Base-by-base conservation (phyloP, 2,113 vertebrate genomes). In the Thamnophis sirtalis region DNA sequence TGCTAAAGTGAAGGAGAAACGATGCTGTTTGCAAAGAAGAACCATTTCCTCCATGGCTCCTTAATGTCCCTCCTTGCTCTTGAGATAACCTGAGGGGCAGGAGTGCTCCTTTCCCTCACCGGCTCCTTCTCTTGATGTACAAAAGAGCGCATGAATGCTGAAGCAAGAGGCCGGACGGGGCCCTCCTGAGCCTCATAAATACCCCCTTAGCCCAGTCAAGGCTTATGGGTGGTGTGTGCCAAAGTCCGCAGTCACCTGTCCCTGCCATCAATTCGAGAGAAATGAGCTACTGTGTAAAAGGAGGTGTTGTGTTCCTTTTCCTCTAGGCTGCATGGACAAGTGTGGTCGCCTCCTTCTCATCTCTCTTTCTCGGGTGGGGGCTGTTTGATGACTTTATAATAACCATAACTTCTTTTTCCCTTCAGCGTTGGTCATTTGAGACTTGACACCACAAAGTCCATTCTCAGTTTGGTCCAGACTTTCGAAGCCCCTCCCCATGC, bases 371-470 rank as follows among this genome's bases (percentile, higher is more conserved):
- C 11, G 26, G 86, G 28, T 53, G n/a, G 33, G 86, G n/a, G 21
- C 58, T 60, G 58, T 60, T 63, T 50, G 92, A 94, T 89, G 91
- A 91, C 90, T 53, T 86, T n/a, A 91, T 95, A 88, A 80, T 89
- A 85, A 96, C 88, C 86, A 1, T 80, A 88, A 92, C 91, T 96
- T 92, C 48, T 92, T 89, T 96, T 95, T 97, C 96, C 96, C 97
- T 96, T 94, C 96, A 98, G 97, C 95, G 96, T 95, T 96, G 97
- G 96, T 97, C 96, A 89, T 95, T 53, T 86, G 93, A 95, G 95
- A 95, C 95, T 97, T 58, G 17, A 28, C 92, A 26, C 49, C n/a
- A 80, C 0, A 97, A 98, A 96, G 38, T 68, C 2, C 11, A 28
- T 68, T 17, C 56, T 51, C 15, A 50, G n/a, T 11, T 19, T 51